Percentiles rank a stretch among this genome's conserved stretches.
These are phyloP conservation scores for Nothocercus julius DNA, from an alignment of 2,113 vertebrate species.

Conservation along the genomic window DNA sequence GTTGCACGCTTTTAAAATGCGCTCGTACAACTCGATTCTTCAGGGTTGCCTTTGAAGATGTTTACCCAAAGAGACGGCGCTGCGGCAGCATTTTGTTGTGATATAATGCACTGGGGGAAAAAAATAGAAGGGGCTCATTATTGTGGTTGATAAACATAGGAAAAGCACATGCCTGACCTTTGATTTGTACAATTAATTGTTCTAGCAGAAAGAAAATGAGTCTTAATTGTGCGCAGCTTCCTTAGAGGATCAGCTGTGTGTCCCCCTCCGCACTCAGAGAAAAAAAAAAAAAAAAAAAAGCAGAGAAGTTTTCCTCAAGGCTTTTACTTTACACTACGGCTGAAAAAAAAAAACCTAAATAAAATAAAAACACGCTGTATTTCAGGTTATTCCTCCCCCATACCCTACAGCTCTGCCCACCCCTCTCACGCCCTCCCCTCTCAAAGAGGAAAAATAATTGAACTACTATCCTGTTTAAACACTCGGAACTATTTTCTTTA, in stretches of 20 bases:
- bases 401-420: neutral
- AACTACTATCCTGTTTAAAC: neutral
- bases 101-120: neutral
- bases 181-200: conserved; percentile 65
- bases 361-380: neutral
- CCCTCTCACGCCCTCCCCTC: too few species aligned
- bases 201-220: conserved; percentile 57
- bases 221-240: conserved; percentile 58
- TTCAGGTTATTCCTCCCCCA: neutral
- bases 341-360: neutral
- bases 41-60: neutral
- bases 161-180: conserved; percentile 60
- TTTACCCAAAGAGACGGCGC: neutral
- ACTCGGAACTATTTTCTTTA: neutral
- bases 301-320: conserved; percentile 14
- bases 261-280: neutral
- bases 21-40: neutral
- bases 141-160: conserved; percentile 56
- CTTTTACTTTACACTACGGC: neutral
- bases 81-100: neutral
- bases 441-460: neutral
- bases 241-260: conserved; percentile 48
- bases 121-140: conserved; percentile 56
- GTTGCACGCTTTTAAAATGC: neutral
- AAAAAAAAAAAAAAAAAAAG: conserved; percentile 24